A percentile compares a stretch with the other conserved stretches of the same genome.
phyloP scores from a whole-genome alignment of 1,140 invertebrate species.

The Meteorus sp. region DNA sequence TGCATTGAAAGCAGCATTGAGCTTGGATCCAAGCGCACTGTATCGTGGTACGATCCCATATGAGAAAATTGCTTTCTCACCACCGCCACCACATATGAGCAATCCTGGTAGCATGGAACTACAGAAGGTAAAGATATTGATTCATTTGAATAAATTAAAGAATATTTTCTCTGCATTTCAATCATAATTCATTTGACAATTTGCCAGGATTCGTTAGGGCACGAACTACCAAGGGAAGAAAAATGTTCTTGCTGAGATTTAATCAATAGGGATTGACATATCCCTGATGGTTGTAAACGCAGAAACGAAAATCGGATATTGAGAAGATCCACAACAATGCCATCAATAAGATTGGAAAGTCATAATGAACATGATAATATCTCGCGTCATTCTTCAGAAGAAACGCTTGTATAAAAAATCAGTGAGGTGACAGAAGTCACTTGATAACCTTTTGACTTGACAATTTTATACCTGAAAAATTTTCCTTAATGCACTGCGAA shows the following conservation, averaged over 20 bases:
- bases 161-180: conserved; percentile 20
- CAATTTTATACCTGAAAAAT: conserved; percentile 5
- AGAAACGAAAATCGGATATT: conserved; percentile 6
- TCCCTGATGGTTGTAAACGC: conserved; percentile 25
- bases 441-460: conserved; percentile 5
- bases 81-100: conserved; percentile 41
- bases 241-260: conserved; percentile 51
- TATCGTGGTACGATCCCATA: conserved; percentile 50
- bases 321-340: conserved; percentile 40
- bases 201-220: conserved; percentile 39
- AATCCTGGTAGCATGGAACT: conserved; percentile 45
- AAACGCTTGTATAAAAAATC: conserved; percentile 40
- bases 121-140: conserved; percentile 42
- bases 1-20: conserved; percentile 55
- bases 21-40: conserved; percentile 58
- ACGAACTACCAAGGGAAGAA: conserved; percentile 44
- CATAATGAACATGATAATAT: conserved; percentile 11
- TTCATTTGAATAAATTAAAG: too few relatives aligned
- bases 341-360: conserved; percentile 26
- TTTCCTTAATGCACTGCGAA: too few relatives aligned
- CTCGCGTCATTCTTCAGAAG: conserved; percentile 37
- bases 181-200: background rate
- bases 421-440: background rate
- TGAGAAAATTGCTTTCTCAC: conserved; percentile 51
- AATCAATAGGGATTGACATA: conserved; percentile 43